Base-by-base conservation (phyloP, 2,113 vertebrate genomes). In the Anseranas semipalmata region DNA sequence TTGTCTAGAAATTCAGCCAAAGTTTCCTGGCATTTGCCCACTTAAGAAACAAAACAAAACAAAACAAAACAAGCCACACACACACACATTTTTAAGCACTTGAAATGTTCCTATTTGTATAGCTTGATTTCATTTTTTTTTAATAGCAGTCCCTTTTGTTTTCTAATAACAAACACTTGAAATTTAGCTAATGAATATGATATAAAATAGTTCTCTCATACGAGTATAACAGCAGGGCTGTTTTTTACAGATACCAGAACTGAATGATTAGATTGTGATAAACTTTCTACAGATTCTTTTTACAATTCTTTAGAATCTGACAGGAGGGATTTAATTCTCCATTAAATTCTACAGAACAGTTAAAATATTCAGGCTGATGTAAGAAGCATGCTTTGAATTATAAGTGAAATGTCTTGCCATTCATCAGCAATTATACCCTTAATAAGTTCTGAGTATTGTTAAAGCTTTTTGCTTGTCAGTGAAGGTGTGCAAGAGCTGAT, bases 351-450 rank as follows among this genome's bases (percentile, higher is more conserved):
- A 67, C 17, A 27, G 58, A 90, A 71, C 13, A 53, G 25, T 71
- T 89, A 55, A 89, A 87, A 74, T 83, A 95, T 55, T 93, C 9
- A 17, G 63, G 41, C 35, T 67, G 56, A 84, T 48, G 14, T 55
- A 78, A 0, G 0, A 84, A 71, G 56, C n/a, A n/a, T 74, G 63
- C 41, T 89, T 89, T 30, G 60, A 87, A 59, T 78, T 67, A 12
- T 11, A 95, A 78, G 46, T 67, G 55, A 89, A 89, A 92, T 81
- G 32, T 63, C 93, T 87, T 87, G 52, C 65, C 65, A 89, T 87
- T 95, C 74, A 93, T 75, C 65, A 78, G 65, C 84, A 95, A 89
- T 91, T 95, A 89, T 19, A 32, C 25, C 73, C 46, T 77, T 91
- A 94, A 50, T 71, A 71, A 84, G 20, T 90, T 82, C 76, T 95